Evolutionary conservation across 2,888 invertebrate species (phyloP).

Genomic region (Caenorhabditis japonica): DNA sequence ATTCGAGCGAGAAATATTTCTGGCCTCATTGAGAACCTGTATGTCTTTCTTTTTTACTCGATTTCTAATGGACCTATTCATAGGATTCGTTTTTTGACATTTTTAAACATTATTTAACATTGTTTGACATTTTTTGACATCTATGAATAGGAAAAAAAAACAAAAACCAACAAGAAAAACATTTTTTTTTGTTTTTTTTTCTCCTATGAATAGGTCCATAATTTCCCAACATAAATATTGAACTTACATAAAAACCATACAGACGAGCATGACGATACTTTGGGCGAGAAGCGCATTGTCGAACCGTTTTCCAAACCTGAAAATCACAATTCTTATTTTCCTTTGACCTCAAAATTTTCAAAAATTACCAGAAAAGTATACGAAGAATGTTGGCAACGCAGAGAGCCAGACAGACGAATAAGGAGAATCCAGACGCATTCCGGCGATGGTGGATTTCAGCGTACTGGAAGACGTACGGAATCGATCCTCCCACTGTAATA

Average conservation of each 20-base stretch:
- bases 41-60: too few relatives aligned
- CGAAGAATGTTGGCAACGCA: constrained; percentile 95
- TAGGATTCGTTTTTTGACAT: too few relatives aligned
- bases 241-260: constrained; percentile 86
- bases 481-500: constrained; percentile 71
- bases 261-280: constrained; percentile 95
- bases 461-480: constrained; percentile 81
- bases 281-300: constrained; percentile 94
- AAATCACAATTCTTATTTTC: constrained; percentile 72
- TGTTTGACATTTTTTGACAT: too few relatives aligned
- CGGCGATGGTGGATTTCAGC: constrained; percentile 87
- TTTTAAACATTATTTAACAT: too few relatives aligned
- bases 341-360: not conserved
- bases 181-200: too few relatives aligned
- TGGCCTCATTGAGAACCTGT: too few relatives aligned
- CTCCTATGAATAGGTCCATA: too few relatives aligned
- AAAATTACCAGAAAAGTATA: constrained; percentile 92
- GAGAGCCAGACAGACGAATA: constrained; percentile 94
- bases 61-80: too few relatives aligned
- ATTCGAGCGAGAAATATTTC: too few relatives aligned
- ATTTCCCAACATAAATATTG: too few relatives aligned
- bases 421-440: constrained; percentile 96
- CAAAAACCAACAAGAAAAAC: too few relatives aligned
- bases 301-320: constrained; percentile 97
- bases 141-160: too few relatives aligned